Evolutionary conservation across 2,113 vertebrate species (phyloP).

Genomic region (Silurus asotus): DNA sequence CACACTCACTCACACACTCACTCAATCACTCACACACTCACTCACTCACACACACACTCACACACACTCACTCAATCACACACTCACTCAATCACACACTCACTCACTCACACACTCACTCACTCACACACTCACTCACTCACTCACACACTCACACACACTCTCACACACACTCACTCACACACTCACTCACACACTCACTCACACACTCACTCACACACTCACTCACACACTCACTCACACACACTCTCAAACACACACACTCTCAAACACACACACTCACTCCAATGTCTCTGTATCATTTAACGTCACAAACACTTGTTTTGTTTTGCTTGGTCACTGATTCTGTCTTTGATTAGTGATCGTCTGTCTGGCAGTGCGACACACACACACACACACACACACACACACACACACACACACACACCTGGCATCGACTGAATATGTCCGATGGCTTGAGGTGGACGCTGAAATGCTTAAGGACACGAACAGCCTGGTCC

Average conservation of each 20-base stretch:
- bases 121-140: not conserved
- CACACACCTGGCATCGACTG: slow-evolving; percentile 86
- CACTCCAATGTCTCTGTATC: too few relatives aligned
- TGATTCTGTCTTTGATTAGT: slow-evolving; percentile 1
- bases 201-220: not conserved
- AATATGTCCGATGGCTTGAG: slow-evolving; percentile 76
- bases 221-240: not conserved
- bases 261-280: not conserved
- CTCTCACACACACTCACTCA: too few relatives aligned
- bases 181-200: not conserved
- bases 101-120: not conserved
- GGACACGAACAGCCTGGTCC: slow-evolving; percentile 79
- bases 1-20: not conserved
- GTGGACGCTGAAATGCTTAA: slow-evolving; percentile 79
- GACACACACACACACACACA: slow-evolving; percentile 6
- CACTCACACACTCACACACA: not conserved
- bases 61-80: too few relatives aligned
- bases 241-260: not conserved
- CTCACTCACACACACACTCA: not conserved
- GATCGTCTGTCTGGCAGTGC: slow-evolving; percentile 7
- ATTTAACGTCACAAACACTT: not conserved
- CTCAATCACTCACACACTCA: not conserved
- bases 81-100: not conserved
- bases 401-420: slow-evolving; percentile 28
- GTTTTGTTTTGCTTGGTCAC: slow-evolving; percentile 9